Conservation (phyloP, 2,797 vertebrate genomes). For the Podarcis siculus region DNA sequence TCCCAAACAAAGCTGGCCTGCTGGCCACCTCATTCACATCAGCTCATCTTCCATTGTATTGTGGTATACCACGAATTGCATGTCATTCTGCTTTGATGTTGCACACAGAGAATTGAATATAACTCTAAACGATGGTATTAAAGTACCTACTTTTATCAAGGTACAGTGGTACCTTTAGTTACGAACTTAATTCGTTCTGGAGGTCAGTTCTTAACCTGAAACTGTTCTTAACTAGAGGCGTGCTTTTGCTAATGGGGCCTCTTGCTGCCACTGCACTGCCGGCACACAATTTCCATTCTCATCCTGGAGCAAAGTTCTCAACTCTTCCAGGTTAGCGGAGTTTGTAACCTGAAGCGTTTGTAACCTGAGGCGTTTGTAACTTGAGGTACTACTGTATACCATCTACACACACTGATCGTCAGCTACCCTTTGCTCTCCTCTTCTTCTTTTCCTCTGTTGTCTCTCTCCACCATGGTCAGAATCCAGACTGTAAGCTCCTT, state of each 20-base stretch:
- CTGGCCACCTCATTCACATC: neutral
- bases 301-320: too few relatives aligned
- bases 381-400: neutral
- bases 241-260: too few relatives aligned
- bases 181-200: too few relatives aligned
- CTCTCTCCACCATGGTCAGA: neutral
- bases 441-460: neutral
- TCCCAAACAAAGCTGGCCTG: neutral
- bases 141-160: neutral
- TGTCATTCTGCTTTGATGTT: neutral
- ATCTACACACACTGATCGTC: neutral
- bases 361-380: too few relatives aligned
- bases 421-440: neutral
- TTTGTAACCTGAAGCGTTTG: too few relatives aligned
- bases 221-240: too few relatives aligned
- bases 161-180: too few relatives aligned
- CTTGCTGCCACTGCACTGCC: too few relatives aligned
- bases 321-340: too few relatives aligned
- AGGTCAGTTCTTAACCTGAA: too few relatives aligned
- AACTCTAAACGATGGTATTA: neutral
- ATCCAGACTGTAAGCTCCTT: neutral
- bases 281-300: too few relatives aligned
- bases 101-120: neutral
- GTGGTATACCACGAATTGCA: neutral
- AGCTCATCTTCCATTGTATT: neutral